Evolutionary conservation across 2,113 vertebrate genomes (phyloP).

Genomic region (Myiozetetes cayanensis): DNA sequence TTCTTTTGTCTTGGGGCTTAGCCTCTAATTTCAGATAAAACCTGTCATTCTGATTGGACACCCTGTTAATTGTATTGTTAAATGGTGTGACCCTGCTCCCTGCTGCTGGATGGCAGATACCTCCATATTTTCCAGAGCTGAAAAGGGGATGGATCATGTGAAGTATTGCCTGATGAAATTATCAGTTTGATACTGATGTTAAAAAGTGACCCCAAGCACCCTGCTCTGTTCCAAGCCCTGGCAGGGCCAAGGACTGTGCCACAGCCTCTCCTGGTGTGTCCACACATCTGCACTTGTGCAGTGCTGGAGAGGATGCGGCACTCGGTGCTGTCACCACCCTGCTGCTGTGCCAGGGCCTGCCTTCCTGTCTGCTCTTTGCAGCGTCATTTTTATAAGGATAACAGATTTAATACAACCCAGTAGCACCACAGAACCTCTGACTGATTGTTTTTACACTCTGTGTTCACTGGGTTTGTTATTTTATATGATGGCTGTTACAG

Average conservation of each 20-base stretch:
- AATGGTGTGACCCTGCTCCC: neutral
- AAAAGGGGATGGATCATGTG: neutral
- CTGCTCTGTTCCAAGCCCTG: neutral
- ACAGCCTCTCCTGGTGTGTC: neutral
- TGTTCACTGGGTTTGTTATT: neutral
- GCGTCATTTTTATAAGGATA: neutral
- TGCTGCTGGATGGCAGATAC: neutral
- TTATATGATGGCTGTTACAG: neutral
- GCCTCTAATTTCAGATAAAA: neutral
- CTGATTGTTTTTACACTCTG: neutral
- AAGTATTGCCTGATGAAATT: neutral
- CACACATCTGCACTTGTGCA: neutral
- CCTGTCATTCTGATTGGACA: neutral
- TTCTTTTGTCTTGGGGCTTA: neutral
- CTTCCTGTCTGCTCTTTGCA: neutral
- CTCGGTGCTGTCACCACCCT: fast-evolving
- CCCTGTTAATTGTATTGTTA: neutral
- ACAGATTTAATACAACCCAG: neutral
- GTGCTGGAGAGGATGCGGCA: fast-evolving
- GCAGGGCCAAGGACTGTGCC: neutral
- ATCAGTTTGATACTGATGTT: neutral
- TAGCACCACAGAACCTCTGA: neutral
- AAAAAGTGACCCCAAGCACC: neutral
- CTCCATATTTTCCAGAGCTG: neutral
- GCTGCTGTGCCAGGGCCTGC: neutral